Conservation (phyloP, 2,797 vertebrate genomes). For the Myripristis jacobus region DNA sequence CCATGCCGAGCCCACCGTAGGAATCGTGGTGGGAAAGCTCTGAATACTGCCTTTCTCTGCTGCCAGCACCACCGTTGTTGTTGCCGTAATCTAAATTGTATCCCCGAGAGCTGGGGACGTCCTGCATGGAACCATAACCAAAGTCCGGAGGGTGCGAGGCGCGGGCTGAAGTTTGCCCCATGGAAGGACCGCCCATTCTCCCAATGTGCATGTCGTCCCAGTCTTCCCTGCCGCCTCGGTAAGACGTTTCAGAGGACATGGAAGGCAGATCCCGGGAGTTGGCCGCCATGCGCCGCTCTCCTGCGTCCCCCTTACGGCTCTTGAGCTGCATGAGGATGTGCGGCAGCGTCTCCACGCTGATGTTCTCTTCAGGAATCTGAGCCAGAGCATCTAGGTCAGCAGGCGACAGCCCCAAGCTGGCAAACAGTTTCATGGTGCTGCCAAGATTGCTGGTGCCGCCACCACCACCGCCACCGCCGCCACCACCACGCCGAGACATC, state of each 20-base stretch:
- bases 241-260: slow-evolving; percentile 72
- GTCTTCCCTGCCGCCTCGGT: slow-evolving; percentile 72
- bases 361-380: slow-evolving; percentile 84
- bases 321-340: slow-evolving; percentile 86
- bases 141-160: slow-evolving; percentile 72
- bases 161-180: slow-evolving; percentile 67
- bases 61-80: slow-evolving; percentile 40
- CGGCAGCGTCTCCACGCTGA: slow-evolving; percentile 85
- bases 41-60: slow-evolving; percentile 76
- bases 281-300: slow-evolving; percentile 59
- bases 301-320: slow-evolving; percentile 77
- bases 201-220: slow-evolving; percentile 74
- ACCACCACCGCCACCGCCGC: too few species aligned
- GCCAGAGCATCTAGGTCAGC: slow-evolving; percentile 84
- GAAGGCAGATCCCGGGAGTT: slow-evolving; percentile 54
- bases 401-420: slow-evolving; percentile 85
- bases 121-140: slow-evolving; percentile 77
- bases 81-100: slow-evolving; percentile 71
- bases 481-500: slow-evolving; percentile 56
- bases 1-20: slow-evolving; percentile 74
- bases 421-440: slow-evolving; percentile 86
- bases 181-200: slow-evolving; percentile 68
- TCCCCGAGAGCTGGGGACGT: slow-evolving; percentile 61
- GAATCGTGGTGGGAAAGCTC: slow-evolving; percentile 78
- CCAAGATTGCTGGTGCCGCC: slow-evolving; percentile 76